Evolutionary conservation across 2,888 invertebrate genomes (phyloP).

Genomic region (Adineta ricciae): DNA sequence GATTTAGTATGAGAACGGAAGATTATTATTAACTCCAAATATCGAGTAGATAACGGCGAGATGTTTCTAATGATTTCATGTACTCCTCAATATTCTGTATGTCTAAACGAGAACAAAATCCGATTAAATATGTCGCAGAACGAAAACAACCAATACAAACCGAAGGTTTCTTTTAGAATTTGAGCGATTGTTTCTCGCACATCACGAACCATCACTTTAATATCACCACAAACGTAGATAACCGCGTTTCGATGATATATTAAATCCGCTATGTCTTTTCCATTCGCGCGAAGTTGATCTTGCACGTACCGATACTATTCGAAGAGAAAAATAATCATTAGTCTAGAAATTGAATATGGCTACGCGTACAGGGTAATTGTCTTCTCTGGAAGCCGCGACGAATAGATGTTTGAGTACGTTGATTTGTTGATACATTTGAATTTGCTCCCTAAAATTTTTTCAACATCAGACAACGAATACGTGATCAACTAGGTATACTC

Average conservation of each 20-base stretch:
- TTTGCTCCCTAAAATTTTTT: conserved; percentile 20
- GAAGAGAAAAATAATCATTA: too few relatives aligned
- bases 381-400: conserved; percentile 82
- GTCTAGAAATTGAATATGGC: too few relatives aligned
- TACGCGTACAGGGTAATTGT: conserved; percentile 43
- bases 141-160: not conserved
- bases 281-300: conserved; percentile 51
- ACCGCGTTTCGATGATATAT: conserved; percentile 53
- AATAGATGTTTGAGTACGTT: conserved; percentile 58
- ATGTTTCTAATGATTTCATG: not conserved
- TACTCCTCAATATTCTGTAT: conserved; percentile 33
- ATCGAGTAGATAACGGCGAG: not conserved
- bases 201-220: conserved; percentile 92
- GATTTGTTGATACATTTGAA: conserved; percentile 41
- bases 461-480: too few relatives aligned
- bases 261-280: conserved; percentile 44
- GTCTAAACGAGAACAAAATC: conserved; percentile 36
- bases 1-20: not conserved
- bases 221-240: conserved; percentile 65
- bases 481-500: too few relatives aligned
- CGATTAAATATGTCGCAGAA: conserved; percentile 24
- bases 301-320: conserved; percentile 63
- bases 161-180: conserved; percentile 48
- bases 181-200: conserved; percentile 70
- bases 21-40: conserved; percentile 15